Conservation (phyloP, 2,888 invertebrate species). For the Cybosia mesomella region DNA sequence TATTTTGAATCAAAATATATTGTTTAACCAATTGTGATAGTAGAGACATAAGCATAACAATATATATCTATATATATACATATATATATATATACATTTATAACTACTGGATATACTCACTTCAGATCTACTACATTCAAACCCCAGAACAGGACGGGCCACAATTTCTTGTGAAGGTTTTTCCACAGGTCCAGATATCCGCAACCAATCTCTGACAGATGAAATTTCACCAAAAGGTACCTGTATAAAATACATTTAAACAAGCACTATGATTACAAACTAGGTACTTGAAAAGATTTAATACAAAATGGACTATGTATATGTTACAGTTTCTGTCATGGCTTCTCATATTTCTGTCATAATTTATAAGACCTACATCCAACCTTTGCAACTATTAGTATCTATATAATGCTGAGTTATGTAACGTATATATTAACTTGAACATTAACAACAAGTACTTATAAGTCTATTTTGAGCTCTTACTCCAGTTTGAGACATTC, state of each 20-base stretch:
- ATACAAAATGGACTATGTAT: too few species aligned
- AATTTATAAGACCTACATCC: background rate
- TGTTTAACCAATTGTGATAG: background rate
- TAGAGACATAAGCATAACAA: too few species aligned
- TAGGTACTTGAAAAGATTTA: background rate
- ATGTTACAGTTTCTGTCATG: too few species aligned
- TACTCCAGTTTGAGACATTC: constrained; percentile 98
- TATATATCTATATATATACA: too few species aligned
- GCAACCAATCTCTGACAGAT: constrained; percentile 92
- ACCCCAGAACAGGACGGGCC: constrained; percentile 91
- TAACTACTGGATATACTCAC: constrained; percentile 52
- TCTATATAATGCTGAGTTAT: background rate
- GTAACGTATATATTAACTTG: background rate
- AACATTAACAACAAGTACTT: too few species aligned
- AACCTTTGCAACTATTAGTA: background rate
- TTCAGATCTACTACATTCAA: constrained; percentile 84
- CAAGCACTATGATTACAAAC: background rate
- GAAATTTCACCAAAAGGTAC: constrained; percentile 96
- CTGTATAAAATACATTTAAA: constrained; percentile 70
- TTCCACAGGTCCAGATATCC: constrained; percentile 89
- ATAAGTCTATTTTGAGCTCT: constrained; percentile 51
- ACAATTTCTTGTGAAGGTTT: constrained; percentile 91
- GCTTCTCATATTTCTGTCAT: background rate
- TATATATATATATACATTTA: too few species aligned
- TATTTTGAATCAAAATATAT: too few species aligned